Base-by-base conservation (phyloP, 2,888 invertebrate species). In the Drosophila vallismaia region DNA sequence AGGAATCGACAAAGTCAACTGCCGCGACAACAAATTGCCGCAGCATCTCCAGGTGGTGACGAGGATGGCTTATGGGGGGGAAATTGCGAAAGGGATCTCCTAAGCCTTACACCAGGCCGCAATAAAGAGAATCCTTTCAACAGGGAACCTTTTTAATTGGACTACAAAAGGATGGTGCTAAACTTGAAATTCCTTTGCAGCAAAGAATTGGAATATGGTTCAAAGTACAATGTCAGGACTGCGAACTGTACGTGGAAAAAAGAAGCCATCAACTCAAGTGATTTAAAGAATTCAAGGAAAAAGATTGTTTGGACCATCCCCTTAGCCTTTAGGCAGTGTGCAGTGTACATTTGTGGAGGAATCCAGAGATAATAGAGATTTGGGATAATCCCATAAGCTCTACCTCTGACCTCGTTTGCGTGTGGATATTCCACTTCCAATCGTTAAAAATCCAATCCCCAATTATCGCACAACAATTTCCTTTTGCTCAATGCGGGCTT, bases 21-120 rank as follows among this genome's bases (percentile, higher is more conserved):
- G 74, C 68, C 79, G 83, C 86, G 86, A 82, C 84, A 84, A 84
- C 86, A 80, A 81, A 81, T 86, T 86, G 87, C 70, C 67, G 57
- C 55, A 52, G 63, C 45, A 70, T 63, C 64, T 84, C 51, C 53
- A 73, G 71, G 71, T 24, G 62, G 40, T 48, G 29, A 24, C 12
- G n/a, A 19, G 29, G 12, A 31, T 26, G 48, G 26, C 36, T 42
- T 48, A 33, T 33, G 60, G 55, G 26, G 46, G 36, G 4, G 31
- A 3, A 14, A 53, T 50, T 62, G 67, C 63, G 52, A 54, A 67
- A 24, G 33, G 42, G 44, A 72, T 44, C 3, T 42, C 36, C 33
- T 42, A 8, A 68, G 26, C 33, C 46, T 45, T 48, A 55, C 36
- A 6, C 44, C 55, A 29, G 12, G 9, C 38, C 19, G 51, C n/a